Evolutionary conservation across 2,797 vertebrate species (phyloP).

Genomic region (Etheostoma nigrum): DNA sequence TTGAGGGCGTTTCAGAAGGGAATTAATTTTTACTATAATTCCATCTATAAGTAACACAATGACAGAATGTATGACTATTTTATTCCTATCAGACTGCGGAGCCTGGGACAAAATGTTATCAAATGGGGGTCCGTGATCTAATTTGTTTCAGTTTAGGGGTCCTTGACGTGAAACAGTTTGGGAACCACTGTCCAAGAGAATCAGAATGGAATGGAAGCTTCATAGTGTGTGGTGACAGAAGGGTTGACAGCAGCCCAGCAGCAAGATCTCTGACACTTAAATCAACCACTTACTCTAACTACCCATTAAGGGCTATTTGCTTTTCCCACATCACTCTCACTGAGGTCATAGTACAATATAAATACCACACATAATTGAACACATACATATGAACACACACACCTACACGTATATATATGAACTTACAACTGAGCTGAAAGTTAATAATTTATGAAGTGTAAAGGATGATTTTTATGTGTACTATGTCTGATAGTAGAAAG

Average conservation of each 20-base stretch:
- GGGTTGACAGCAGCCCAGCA: background rate
- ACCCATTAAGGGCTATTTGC: slow-evolving; percentile 71
- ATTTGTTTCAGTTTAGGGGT: too few species aligned
- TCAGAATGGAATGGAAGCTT: slow-evolving; percentile 4
- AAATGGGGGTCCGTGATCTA: too few species aligned
- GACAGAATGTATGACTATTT: too few species aligned
- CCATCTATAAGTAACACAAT: too few species aligned
- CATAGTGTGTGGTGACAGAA: background rate
- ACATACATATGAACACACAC: slow-evolving; percentile 21
- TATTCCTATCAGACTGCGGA: too few species aligned
- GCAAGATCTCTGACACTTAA: slow-evolving; percentile 45
- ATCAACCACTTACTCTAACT: slow-evolving; percentile 45
- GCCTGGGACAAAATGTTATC: too few species aligned
- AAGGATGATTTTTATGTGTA: background rate
- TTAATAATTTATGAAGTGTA: background rate
- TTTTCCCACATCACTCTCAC: slow-evolving; percentile 80
- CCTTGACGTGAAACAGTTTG: too few species aligned
- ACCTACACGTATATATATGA: background rate
- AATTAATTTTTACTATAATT: too few species aligned
- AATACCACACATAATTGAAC: slow-evolving; percentile 58
- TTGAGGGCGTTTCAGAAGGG: too few species aligned
- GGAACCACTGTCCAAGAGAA: background rate
- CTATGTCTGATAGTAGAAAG: background rate
- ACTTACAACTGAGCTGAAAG: background rate
- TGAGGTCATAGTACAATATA: slow-evolving; percentile 68